phyloP scores from a whole-genome alignment of 2,888 invertebrate species.

The Harpagoxenus sublaevis region DNA sequence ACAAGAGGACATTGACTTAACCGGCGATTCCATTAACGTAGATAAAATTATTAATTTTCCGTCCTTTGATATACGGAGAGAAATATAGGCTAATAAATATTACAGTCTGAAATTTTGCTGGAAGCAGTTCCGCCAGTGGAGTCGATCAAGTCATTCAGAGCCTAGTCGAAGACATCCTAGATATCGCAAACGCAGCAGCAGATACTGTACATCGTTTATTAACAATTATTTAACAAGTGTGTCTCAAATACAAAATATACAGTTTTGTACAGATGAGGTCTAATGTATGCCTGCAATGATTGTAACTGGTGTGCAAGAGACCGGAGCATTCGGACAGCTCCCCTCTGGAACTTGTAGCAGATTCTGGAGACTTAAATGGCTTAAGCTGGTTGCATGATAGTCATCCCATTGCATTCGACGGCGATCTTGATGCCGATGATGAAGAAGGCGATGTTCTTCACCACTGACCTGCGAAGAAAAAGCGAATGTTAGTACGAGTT shows the following conservation, averaged over 20 bases:
- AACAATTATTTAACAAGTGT: conserved; percentile 8
- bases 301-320: not conserved
- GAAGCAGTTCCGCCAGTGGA: not conserved
- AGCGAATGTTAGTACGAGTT: not conserved
- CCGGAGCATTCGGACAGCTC: not conserved
- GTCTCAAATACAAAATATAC: conserved; percentile 3
- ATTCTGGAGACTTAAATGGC: conserved; percentile 47
- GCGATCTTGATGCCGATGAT: conserved; percentile 92
- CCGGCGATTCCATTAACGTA: not conserved
- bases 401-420: conserved; percentile 92
- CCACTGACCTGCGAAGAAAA: conserved; percentile 90
- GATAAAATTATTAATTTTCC: not conserved
- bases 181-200: not conserved
- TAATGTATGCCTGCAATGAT: not conserved
- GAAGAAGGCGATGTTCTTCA: conserved; percentile 94
- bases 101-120: not conserved
- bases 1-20: not conserved
- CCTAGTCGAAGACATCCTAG: not conserved
- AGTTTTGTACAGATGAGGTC: conserved; percentile 7
- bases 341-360: not conserved
- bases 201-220: conserved; percentile 10
- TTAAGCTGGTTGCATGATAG: conserved; percentile 89
- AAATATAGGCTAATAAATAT: not conserved
- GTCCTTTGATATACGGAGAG: not conserved
- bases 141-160: not conserved